phyloP scores from a whole-genome alignment of 2,113 vertebrate species.

The Nettapus auritus region DNA sequence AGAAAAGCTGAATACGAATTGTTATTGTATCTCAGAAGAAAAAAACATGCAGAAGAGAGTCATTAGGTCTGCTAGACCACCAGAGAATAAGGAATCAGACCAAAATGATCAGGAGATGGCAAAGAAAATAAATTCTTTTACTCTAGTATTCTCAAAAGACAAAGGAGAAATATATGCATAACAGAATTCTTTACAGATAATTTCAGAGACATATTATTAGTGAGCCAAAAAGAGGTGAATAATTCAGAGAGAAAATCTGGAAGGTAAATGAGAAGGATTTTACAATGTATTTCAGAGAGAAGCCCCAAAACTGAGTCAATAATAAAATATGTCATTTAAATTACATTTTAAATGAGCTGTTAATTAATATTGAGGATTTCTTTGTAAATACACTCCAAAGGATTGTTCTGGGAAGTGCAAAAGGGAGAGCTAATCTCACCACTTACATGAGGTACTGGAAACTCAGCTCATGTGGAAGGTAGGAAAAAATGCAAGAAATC shows the following conservation, averaged over 20 bases:
- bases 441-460: not conserved
- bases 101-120: constrained; percentile 45
- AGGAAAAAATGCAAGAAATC: not conserved
- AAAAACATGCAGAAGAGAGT: not conserved
- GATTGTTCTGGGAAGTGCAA: constrained; percentile 16
- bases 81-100: constrained; percentile 34
- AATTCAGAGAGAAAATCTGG: constrained; percentile 8
- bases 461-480: not conserved
- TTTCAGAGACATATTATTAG: constrained; percentile 19
- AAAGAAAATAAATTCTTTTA: constrained; percentile 58
- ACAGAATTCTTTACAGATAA: constrained; percentile 57
- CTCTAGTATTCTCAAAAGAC: constrained; percentile 56
- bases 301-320: not conserved
- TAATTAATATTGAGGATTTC: constrained; percentile 1
- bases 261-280: constrained; percentile 32
- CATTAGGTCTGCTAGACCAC: constrained; percentile 30
- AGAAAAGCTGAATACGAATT: constrained; percentile 5
- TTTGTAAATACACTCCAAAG: not conserved
- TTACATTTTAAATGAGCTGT: constrained; percentile 4
- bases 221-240: constrained; percentile 26
- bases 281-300: not conserved
- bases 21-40: constrained; percentile 1
- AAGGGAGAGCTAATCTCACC: not conserved
- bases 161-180: constrained; percentile 52
- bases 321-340: constrained; percentile 19